These are phyloP conservation scores for Xestia sexstrigata DNA, from an alignment of 2,888 invertebrate species.

Conservation along the genomic window DNA sequence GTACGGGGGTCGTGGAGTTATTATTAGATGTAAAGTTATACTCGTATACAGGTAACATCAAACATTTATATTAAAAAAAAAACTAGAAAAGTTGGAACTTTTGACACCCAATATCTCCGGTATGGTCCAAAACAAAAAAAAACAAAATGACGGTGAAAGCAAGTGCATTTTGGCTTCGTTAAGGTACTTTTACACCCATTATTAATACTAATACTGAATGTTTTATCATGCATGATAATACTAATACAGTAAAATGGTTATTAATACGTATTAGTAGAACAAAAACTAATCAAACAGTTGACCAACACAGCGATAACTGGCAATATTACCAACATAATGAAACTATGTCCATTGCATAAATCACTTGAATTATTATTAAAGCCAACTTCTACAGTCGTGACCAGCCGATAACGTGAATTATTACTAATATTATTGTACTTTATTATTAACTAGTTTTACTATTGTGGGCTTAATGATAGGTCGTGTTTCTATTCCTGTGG, in stretches of 20 bases:
- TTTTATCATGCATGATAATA: too few relatives aligned
- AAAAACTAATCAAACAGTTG: slow-evolving; percentile 29
- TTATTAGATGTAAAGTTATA: too few relatives aligned
- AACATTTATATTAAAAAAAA: too few relatives aligned
- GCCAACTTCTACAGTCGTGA: slow-evolving; percentile 64
- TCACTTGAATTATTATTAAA: slow-evolving; percentile 69
- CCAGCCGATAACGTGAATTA: slow-evolving; percentile 52
- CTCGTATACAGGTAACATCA: too few relatives aligned
- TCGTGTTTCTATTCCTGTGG: not conserved
- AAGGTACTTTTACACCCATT: too few relatives aligned
- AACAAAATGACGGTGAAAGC: too few relatives aligned
- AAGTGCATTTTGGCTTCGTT: too few relatives aligned
- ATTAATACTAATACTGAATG: too few relatives aligned
- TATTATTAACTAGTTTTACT: slow-evolving; percentile 34
- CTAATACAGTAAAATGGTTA: not conserved
- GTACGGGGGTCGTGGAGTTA: too few relatives aligned
- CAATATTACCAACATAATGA: slow-evolving; percentile 23
- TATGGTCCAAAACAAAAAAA: too few relatives aligned
- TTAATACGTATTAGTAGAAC: not conserved
- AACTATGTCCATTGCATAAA: slow-evolving; percentile 65
- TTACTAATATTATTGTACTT: slow-evolving; percentile 41
- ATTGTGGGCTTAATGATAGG: slow-evolving; percentile 6
- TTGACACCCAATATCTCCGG: too few relatives aligned
- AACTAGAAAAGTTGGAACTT: too few relatives aligned
- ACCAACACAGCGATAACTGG: slow-evolving; percentile 21